Conservation (phyloP, 2,888 invertebrate species). For the Formica aserva region DNA sequence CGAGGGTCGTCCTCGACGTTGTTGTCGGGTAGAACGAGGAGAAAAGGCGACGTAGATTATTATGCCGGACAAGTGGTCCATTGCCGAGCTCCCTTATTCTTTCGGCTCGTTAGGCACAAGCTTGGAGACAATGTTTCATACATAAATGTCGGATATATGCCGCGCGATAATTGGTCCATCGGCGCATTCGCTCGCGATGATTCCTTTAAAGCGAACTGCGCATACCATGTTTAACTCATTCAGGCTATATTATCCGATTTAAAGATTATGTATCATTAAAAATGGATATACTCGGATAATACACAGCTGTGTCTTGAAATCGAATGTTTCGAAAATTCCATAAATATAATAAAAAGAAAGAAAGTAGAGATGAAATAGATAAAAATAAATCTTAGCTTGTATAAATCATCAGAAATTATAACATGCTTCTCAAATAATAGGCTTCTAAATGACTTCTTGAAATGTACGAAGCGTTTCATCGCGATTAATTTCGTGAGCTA, state of each 20-base stretch:
- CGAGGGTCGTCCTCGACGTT: slow-evolving; percentile 23
- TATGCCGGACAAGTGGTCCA: slow-evolving; percentile 65
- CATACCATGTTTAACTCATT: background rate
- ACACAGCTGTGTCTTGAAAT: background rate
- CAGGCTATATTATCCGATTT: background rate
- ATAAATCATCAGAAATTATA: background rate
- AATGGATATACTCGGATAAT: background rate
- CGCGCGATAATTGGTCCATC: slow-evolving; percentile 18
- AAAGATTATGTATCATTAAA: background rate
- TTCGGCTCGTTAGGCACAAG: slow-evolving; percentile 11
- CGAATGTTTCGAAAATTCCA: background rate
- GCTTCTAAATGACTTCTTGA: background rate
- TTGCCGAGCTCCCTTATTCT: slow-evolving; percentile 35
- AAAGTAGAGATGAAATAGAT: background rate
- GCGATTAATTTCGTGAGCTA: background rate
- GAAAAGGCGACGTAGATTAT: slow-evolving; percentile 61
- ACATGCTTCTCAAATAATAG: background rate
- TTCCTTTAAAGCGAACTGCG: background rate
- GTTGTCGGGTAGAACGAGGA: slow-evolving; percentile 7
- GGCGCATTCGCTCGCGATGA: slow-evolving; percentile 5
- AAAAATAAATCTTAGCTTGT: background rate
- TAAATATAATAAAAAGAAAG: background rate
- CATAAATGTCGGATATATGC: background rate
- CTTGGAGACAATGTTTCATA: background rate
- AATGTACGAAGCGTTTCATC: background rate